Conservation (phyloP, 2,113 vertebrate genomes). For the Scolopax mira region DNA sequence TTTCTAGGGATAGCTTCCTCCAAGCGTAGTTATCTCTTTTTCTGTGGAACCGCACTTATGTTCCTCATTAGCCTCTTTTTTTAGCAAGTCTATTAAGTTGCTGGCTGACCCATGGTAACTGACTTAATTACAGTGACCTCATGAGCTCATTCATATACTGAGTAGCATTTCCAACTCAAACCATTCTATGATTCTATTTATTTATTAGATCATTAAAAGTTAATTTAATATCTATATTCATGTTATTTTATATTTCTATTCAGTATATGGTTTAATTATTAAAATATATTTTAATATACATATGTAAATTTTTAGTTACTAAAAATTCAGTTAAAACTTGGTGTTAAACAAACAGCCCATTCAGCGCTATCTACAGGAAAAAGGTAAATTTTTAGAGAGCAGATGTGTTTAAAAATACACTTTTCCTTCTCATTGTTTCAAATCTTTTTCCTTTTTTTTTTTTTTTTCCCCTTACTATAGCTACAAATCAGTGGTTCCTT, state of each 20-base stretch:
- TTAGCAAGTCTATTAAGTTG: neutral
- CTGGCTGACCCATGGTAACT: neutral
- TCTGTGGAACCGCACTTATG: neutral
- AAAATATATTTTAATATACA: neutral
- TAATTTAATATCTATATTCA: neutral
- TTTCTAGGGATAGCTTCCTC: conserved; percentile 25
- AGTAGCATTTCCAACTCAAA: neutral
- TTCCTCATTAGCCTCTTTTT: conserved; percentile 4
- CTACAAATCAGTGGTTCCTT: conserved; percentile 96
- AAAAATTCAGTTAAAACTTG: neutral
- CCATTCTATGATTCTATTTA: too few species aligned
- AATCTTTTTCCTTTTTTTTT: neutral
- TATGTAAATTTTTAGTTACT: neutral
- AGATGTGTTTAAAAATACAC: neutral
- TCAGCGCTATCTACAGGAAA: neutral
- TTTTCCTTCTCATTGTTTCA: neutral
- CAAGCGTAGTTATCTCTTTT: neutral
- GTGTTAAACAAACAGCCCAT: neutral
- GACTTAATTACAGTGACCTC: neutral
- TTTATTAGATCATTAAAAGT: neutral
- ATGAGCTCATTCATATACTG: neutral
- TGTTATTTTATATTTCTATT: neutral
- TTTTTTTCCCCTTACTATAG: conserved; percentile 67
- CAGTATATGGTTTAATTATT: neutral
- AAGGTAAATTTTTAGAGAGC: neutral